Evolutionary conservation across 1,140 invertebrate genomes (phyloP).

Genomic region (Drosophila pruinosa): DNA sequence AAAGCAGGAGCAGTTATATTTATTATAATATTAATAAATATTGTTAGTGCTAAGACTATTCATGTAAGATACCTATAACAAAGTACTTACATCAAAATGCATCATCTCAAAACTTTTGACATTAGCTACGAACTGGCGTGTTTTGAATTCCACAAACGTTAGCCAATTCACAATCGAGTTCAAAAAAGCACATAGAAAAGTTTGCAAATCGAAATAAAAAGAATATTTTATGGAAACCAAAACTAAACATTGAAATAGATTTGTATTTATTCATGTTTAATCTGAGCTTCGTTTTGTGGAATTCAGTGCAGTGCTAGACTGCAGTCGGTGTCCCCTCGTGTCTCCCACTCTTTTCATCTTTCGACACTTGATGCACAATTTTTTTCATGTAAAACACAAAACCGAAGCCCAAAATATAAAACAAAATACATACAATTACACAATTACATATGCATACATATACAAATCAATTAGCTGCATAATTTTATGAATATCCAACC

Average conservation of each 20-base stretch:
- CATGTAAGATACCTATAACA: slow-evolving; percentile 8
- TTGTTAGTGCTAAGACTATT: slow-evolving; percentile 17
- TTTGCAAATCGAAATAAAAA: too few relatives aligned
- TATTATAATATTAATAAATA: slow-evolving; percentile 18
- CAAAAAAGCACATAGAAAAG: not conserved
- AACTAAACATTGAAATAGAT: too few relatives aligned
- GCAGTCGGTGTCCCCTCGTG: not conserved
- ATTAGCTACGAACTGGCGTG: not conserved
- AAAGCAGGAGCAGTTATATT: not conserved
- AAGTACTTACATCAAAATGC: not conserved
- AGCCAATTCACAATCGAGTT: not conserved
- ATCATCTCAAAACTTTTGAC: not conserved
- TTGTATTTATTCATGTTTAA: too few relatives aligned
- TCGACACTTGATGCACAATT: slow-evolving; percentile 2
- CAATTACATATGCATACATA: slow-evolving; percentile 8
- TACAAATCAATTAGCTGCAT: slow-evolving; percentile 26
- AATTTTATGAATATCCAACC: slow-evolving; percentile 19
- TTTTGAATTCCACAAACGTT: not conserved
- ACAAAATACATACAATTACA: slow-evolving; percentile 8
- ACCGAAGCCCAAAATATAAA: not conserved
- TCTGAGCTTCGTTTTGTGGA: too few relatives aligned
- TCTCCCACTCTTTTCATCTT: too few relatives aligned
- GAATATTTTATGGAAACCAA: too few relatives aligned
- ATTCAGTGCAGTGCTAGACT: not conserved
- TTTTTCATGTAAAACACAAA: not conserved